Conservation (phyloP, 2,113 vertebrate species). For the Microcebus jonahi region DNA sequence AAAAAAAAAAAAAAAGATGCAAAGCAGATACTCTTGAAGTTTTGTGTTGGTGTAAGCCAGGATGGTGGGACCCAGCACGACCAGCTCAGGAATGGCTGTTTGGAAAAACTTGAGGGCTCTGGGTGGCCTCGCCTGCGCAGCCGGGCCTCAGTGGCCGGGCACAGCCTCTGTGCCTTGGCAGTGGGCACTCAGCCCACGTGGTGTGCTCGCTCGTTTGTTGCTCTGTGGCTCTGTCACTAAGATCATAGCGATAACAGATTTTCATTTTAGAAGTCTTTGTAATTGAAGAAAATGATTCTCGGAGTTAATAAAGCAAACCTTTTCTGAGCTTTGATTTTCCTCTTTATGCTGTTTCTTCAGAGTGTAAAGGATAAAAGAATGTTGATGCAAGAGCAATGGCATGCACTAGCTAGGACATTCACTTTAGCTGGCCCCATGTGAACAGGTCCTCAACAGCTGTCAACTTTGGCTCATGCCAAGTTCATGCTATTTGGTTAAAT, state of each 20-base stretch:
- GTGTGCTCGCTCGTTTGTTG: too few species aligned
- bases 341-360: background rate
- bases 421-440: background rate
- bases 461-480: background rate
- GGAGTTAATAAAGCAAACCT: background rate
- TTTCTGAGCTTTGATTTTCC: background rate
- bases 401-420: background rate
- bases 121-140: background rate
- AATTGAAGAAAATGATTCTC: background rate
- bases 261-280: background rate
- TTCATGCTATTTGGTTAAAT: background rate
- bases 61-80: background rate
- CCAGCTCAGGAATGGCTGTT: background rate
- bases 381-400: background rate
- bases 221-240: background rate
- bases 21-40: background rate
- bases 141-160: background rate
- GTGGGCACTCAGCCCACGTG: accelerated
- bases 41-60: background rate
- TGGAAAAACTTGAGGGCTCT: background rate
- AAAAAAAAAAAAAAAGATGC: background rate
- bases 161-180: accelerated
- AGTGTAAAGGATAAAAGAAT: background rate
- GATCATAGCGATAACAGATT: background rate
- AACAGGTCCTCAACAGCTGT: background rate